Base-by-base conservation (phyloP, 2,113 vertebrate genomes). In the Cololabis saira region DNA sequence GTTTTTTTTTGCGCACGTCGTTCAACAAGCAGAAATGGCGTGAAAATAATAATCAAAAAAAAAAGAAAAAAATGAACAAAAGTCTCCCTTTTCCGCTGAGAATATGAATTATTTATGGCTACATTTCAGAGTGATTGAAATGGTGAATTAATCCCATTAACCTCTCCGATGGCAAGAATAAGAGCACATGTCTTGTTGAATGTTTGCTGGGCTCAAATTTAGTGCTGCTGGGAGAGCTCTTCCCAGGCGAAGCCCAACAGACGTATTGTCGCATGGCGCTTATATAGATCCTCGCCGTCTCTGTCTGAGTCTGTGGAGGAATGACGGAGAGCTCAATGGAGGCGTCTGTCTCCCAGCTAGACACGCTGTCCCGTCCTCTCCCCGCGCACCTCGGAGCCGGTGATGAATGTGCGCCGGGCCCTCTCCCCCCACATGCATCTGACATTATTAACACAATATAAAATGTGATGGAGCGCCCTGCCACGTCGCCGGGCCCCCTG, bases 361-460 rank as follows among this genome's bases (percentile, higher is more conserved):
- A 69, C 71, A 82, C 78, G 66, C 80, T 69, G 67, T 78, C 79
- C 68, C 16, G 66, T 77, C 70, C 66, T 75, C 75, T 76, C 84
- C 61, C 66, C 67, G 19, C 78, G 81, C 59, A 80, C 75, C 64
- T 74, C 53, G 15, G 65, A 74, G 53, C 51, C 63, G 52, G 81
- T 90, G 87, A 92, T 87, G 80, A 90, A 91, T 90, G 81, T 82
- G 59, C 58, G 49, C 55, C 50, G 59, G 74, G 64, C 67, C 68
- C 61, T 73, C 74, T 71, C 76, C 71, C 71, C 67, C 70, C 78
- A 84, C 83, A 87, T 86, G 76, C 86, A 86, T 86, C 79, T 86
- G 87, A 91, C 87, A 91, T 91, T 93, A 92, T 91, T 91, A 91
- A 91, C 89, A 89, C 88, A 89, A 88, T 90, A 90, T 91, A 91